A percentile compares a stretch with the other conserved stretches of the same genome.
Conservation (phyloP, 2,797 vertebrate species). For the Alectoris magna region DNA sequence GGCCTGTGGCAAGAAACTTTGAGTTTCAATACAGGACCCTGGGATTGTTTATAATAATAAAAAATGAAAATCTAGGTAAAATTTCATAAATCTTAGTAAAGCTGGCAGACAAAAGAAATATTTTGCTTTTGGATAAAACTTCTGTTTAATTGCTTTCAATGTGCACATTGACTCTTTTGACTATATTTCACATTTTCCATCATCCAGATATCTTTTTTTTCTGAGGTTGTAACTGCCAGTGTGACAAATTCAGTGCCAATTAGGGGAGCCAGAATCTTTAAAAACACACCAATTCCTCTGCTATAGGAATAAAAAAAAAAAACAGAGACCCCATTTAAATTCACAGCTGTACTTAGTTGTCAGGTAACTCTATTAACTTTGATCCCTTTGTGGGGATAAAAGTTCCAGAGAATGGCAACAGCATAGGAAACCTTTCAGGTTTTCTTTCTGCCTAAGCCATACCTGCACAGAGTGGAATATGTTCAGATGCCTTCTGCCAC, state of each 20-base stretch:
- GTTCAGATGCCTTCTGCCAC: neutral
- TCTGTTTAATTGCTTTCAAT: neutral
- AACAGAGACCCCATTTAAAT: neutral
- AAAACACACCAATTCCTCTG: neutral
- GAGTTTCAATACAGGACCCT: neutral
- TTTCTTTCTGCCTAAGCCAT: neutral
- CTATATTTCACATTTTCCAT: neutral
- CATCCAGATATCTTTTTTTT: neutral
- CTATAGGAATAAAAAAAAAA: neutral
- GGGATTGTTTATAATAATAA: neutral
- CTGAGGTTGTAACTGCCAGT: neutral
- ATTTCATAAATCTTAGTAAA: neutral
- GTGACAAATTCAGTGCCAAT: neutral
- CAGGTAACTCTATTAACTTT: slow-evolving; percentile 8
- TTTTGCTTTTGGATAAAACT: neutral
- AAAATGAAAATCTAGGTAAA: neutral
- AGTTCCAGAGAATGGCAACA: neutral
- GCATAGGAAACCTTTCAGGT: neutral
- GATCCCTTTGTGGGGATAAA: neutral
- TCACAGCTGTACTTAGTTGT: neutral
- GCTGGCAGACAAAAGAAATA: neutral
- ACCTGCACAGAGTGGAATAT: neutral
- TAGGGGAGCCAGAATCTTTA: neutral
- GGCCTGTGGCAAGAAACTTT: neutral
- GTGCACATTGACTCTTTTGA: neutral